phyloP scores from a whole-genome alignment of 2,797 vertebrate genomes.

The Myripristis murdjan region DNA sequence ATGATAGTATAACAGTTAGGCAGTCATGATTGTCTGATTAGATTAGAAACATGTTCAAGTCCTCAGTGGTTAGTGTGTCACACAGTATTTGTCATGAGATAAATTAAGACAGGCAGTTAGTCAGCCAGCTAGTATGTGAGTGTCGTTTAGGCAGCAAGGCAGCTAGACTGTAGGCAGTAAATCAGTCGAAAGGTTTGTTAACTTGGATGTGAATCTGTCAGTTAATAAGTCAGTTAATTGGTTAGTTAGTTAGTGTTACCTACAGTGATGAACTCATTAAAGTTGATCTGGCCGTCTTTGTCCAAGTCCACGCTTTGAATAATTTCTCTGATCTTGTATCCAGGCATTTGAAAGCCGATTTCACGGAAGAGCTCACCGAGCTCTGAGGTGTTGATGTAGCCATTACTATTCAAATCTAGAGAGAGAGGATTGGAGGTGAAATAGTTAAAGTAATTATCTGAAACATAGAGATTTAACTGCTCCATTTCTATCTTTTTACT shows the following conservation, averaged over 20 bases:
- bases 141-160: background rate
- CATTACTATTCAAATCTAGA: constrained; percentile 92
- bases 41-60: background rate
- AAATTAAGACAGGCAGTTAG: background rate
- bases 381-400: constrained; percentile 92
- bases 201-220: background rate
- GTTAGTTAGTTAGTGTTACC: constrained; percentile 79
- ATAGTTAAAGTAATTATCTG: no score
- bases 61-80: background rate
- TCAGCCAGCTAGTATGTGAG: background rate
- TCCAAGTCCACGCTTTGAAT: constrained; percentile 94
- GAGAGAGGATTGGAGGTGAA: background rate
- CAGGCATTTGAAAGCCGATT: constrained; percentile 90
- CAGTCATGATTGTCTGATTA: background rate
- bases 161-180: background rate
- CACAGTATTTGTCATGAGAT: background rate
- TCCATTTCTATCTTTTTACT: no score
- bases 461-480: no score
- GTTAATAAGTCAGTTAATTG: constrained; percentile 13
- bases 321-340: constrained; percentile 95
- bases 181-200: background rate
- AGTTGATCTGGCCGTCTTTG: constrained; percentile 92
- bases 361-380: constrained; percentile 91
- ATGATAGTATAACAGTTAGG: background rate
- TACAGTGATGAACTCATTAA: constrained; percentile 95